Evolutionary conservation across 2,797 vertebrate genomes (phyloP).

Genomic region (Vespertilio murinus): DNA sequence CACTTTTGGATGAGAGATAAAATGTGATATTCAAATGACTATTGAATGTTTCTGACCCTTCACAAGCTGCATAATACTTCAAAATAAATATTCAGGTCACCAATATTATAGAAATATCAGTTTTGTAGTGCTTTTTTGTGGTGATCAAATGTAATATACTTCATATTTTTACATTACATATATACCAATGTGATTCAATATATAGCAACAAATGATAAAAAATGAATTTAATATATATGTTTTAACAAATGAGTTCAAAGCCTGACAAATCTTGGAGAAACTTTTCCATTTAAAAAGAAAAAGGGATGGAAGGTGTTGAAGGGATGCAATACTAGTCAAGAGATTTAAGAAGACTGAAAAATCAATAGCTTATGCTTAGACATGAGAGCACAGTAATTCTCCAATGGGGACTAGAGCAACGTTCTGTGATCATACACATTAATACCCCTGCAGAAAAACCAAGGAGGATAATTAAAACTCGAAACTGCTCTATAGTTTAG

Average conservation of each 20-base stretch:
- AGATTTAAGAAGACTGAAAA: background rate
- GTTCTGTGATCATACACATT: background rate
- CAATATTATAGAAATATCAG: background rate
- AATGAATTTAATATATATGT: background rate
- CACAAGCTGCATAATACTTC: background rate
- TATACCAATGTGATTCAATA: background rate
- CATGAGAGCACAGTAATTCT: background rate
- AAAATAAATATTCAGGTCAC: background rate
- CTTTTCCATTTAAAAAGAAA: background rate
- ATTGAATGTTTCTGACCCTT: background rate
- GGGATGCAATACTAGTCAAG: background rate
- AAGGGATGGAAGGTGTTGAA: background rate
- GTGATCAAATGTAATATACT: background rate
- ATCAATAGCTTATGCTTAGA: background rate
- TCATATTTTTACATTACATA: background rate
- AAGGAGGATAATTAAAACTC: background rate
- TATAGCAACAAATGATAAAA: background rate
- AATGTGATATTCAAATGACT: background rate
- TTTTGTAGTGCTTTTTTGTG: background rate
- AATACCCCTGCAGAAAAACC: background rate
- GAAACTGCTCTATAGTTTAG: background rate
- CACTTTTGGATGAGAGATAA: background rate
- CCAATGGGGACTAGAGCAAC: background rate
- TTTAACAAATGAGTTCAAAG: constrained; percentile 16
- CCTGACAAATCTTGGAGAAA: background rate